phyloP scores from a whole-genome alignment of 1,140 invertebrate species.

The Leptopilina boulardi region DNA sequence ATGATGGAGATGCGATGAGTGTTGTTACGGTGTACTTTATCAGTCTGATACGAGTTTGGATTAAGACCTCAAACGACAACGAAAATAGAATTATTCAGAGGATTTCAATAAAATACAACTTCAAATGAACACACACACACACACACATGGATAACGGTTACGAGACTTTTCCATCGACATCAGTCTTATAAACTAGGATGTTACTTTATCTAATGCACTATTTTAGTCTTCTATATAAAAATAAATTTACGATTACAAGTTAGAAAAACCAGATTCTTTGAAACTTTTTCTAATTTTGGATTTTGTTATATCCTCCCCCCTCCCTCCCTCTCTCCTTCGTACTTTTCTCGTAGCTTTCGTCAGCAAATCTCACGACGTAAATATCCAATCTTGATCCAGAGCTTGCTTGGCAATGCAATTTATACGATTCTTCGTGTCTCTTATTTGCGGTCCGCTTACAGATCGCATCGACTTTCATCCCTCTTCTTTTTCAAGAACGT shows the following conservation, averaged over 20 bases:
- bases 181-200: slow-evolving; percentile 19
- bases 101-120: slow-evolving; percentile 22
- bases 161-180: not conserved
- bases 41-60: slow-evolving; percentile 16
- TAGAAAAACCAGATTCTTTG: not conserved
- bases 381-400: slow-evolving; percentile 16
- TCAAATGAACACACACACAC: too few species aligned
- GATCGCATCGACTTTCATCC: slow-evolving; percentile 37
- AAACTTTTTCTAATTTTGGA: too few species aligned
- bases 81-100: slow-evolving; percentile 4
- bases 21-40: slow-evolving; percentile 18
- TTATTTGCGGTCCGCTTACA: slow-evolving; percentile 43
- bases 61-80: slow-evolving; percentile 30
- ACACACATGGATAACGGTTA: not conserved
- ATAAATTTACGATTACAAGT: not conserved
- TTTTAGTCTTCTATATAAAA: slow-evolving; percentile 1
- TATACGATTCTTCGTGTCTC: slow-evolving; percentile 38
- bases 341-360: not conserved
- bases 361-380: slow-evolving; percentile 19
- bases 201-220: slow-evolving; percentile 22
- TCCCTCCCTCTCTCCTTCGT: too few species aligned
- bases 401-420: slow-evolving; percentile 34
- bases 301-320: too few species aligned
- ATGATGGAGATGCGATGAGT: slow-evolving; percentile 20
- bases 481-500: slow-evolving; percentile 25